Evolutionary conservation across 1,140 invertebrate species (phyloP).

Genomic region (Stegodyphus mimosarum): DNA sequence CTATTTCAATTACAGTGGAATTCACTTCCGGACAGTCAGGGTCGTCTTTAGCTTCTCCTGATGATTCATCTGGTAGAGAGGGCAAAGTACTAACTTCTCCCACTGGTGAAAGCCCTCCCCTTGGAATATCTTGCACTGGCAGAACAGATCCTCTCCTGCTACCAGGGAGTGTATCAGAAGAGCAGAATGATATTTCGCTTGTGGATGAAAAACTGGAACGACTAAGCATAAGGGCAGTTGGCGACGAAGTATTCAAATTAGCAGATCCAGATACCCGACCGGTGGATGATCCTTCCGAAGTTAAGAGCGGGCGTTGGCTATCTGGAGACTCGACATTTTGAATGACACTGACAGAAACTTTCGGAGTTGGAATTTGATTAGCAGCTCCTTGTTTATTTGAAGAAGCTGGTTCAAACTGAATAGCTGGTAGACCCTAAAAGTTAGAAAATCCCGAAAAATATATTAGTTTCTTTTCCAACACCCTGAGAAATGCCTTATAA

Average conservation of each 20-base stretch:
- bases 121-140: not conserved
- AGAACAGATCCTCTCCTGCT: not conserved
- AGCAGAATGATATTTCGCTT: constrained; percentile 21
- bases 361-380: not conserved
- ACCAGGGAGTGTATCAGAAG: not conserved
- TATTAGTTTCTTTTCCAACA: too few relatives aligned
- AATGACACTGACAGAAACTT: not conserved
- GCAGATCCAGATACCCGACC: not conserved
- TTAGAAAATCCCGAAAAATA: too few relatives aligned
- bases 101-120: not conserved
- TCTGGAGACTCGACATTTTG: not conserved
- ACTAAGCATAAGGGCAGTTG: not conserved
- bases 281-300: not conserved
- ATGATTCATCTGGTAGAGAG: not conserved
- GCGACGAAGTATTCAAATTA: not conserved
- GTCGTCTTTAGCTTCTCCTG: too few relatives aligned
- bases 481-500: too few relatives aligned
- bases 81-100: not conserved
- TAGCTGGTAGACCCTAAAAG: constrained; percentile 1
- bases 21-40: too few relatives aligned
- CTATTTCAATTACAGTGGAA: too few relatives aligned
- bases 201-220: constrained; percentile 22
- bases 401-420: constrained; percentile 9
- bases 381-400: not conserved
- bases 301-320: not conserved